A percentile compares a stretch with the other conserved stretches of the same genome.
Conservation (phyloP, 1,140 invertebrate genomes). For the Neuroterus valhalla region DNA sequence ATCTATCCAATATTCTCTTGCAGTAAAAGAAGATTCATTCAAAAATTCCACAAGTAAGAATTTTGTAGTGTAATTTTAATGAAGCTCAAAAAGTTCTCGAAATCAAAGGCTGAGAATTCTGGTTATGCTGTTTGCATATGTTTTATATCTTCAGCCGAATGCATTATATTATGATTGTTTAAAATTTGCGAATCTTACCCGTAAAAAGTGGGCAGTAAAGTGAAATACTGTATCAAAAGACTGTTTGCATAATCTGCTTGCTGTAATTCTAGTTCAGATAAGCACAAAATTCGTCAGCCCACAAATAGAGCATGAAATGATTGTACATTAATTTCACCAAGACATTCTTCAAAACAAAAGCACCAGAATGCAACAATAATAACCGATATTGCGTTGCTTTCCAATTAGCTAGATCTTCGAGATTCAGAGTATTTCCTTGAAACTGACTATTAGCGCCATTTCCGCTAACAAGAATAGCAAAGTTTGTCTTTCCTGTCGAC, state of each 20-base stretch:
- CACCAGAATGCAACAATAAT: constrained; percentile 29
- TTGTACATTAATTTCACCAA: not conserved
- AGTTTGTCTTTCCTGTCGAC: not conserved
- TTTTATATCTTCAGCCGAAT: constrained; percentile 11
- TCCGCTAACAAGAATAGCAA: not conserved
- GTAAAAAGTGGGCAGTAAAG: constrained; percentile 26
- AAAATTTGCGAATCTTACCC: constrained; percentile 26
- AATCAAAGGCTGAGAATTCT: constrained; percentile 27
- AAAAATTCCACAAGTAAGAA: too few species aligned
- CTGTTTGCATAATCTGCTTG: not conserved
- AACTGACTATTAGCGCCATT: not conserved
- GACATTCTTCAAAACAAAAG: not conserved
- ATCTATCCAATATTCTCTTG: too few species aligned
- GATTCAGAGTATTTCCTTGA: constrained; percentile 23
- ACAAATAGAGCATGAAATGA: constrained; percentile 29
- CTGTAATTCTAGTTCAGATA: not conserved
- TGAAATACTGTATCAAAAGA: constrained; percentile 30
- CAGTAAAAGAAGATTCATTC: too few species aligned
- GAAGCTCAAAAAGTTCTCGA: not conserved
- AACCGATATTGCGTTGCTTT: constrained; percentile 38
- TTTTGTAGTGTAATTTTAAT: too few species aligned
- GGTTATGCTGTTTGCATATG: constrained; percentile 5
- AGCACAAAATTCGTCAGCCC: constrained; percentile 32
- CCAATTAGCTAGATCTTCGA: constrained; percentile 17
- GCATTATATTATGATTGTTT: constrained; percentile 29